These are phyloP conservation scores for Serrognathus titanus DNA, from an alignment of 2,888 invertebrate species.

Conservation along the genomic window DNA sequence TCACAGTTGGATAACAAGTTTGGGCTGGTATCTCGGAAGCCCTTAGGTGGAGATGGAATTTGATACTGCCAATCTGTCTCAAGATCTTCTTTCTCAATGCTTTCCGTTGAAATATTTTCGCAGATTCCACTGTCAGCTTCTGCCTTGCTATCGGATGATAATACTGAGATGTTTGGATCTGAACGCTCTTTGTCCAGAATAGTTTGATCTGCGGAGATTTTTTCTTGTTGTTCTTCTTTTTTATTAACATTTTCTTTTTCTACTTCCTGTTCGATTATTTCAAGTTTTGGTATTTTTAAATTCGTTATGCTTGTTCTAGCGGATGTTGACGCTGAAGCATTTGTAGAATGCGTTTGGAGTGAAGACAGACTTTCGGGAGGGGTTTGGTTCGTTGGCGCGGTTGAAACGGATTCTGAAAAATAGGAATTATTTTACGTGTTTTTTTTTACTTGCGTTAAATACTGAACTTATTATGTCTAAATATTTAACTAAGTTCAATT, in stretches of 20 bases:
- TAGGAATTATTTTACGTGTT: no score
- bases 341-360: constrained; percentile 7
- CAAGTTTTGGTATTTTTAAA: background rate
- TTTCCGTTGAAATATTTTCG: constrained; percentile 9
- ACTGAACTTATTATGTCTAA: no score
- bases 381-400: constrained; percentile 18
- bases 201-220: background rate
- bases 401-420: constrained; percentile 21
- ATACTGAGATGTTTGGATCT: background rate
- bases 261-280: background rate
- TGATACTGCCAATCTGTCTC: constrained; percentile 54
- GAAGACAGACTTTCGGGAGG: constrained; percentile 17
- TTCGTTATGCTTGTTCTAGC: constrained; percentile 10
- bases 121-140: constrained; percentile 26
- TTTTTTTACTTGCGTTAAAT: no score
- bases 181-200: background rate
- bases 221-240: background rate
- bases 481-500: no score
- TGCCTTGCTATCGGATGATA: constrained; percentile 4
- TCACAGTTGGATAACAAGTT: constrained; percentile 27
- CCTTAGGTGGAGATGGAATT: constrained; percentile 59
- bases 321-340: constrained; percentile 7
- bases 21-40: constrained; percentile 52
- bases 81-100: constrained; percentile 17
- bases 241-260: background rate